phyloP scores from a whole-genome alignment of 2,797 vertebrate species.

The Poeciliopsis gracilis region DNA sequence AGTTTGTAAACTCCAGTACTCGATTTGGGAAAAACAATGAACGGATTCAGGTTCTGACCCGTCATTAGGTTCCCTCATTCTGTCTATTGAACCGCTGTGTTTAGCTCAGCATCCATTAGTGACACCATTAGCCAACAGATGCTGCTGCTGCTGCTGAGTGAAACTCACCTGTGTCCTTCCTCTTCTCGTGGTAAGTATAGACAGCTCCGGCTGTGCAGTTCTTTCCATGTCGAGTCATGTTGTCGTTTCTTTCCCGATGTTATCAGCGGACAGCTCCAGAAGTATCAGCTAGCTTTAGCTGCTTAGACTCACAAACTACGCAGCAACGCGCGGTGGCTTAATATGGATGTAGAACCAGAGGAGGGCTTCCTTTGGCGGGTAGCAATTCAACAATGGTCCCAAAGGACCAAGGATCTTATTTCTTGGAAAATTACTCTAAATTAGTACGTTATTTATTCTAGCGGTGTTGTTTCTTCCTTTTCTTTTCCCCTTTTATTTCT shows the following conservation, averaged over 20 bases:
- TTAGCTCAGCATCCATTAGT: not conserved
- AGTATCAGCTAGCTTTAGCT: conserved; percentile 4
- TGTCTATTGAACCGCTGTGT: no score
- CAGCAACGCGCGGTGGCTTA: not conserved
- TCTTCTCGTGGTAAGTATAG: conserved; percentile 94
- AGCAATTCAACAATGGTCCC: not conserved
- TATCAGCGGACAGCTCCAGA: not conserved
- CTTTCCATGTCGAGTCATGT: conserved; percentile 92
- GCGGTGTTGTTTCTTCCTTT: not conserved
- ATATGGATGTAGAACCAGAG: not conserved
- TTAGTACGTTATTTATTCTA: not conserved
- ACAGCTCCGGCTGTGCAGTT: conserved; percentile 93
- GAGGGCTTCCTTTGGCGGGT: not conserved
- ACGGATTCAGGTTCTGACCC: no score
- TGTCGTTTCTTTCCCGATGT: not conserved
- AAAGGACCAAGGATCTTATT: not conserved
- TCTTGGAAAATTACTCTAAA: not conserved
- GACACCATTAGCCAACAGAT: not conserved
- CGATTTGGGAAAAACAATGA: no score
- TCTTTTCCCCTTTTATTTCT: not conserved
- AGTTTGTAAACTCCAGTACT: no score
- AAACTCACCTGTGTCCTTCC: conserved; percentile 87
- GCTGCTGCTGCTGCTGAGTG: not conserved
- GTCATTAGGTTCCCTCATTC: no score
- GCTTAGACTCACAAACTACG: not conserved